These are phyloP conservation scores for Monomorium pharaonis DNA, from an alignment of 1,140 invertebrate genomes.

Conservation along the genomic window DNA sequence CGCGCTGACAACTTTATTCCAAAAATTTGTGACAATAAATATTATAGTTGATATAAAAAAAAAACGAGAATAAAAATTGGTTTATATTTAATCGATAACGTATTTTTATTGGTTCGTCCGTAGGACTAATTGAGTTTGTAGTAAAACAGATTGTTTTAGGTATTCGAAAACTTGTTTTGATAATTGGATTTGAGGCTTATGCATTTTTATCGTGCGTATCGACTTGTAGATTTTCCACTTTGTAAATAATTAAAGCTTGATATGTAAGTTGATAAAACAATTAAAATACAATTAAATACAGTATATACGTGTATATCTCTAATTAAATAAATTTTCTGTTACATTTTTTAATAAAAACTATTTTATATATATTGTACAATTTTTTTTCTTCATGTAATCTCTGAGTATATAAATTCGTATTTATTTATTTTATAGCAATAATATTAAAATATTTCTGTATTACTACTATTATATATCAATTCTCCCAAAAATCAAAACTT, in stretches of 20 bases:
- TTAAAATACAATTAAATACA: background rate
- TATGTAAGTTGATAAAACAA: background rate
- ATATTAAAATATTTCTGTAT: background rate
- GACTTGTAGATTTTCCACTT: background rate
- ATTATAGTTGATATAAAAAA: background rate
- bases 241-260: background rate
- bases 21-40: background rate
- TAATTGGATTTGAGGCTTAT: background rate
- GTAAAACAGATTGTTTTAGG: constrained; percentile 17
- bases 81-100: constrained; percentile 31
- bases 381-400: background rate
- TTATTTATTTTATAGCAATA: background rate
- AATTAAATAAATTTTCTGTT: background rate
- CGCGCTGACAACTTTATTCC: background rate
- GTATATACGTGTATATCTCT: too few relatives aligned
- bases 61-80: background rate
- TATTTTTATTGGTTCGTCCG: constrained; percentile 7
- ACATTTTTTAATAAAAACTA: background rate
- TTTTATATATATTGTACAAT: background rate
- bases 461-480: background rate
- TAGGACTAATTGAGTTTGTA: constrained; percentile 5
- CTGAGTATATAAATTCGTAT: background rate
- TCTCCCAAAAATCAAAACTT: background rate
- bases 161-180: constrained; percentile 40
- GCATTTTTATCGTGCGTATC: background rate